Base-by-base conservation (phyloP, 2,888 invertebrate species). In the Linnaemya tessellans region DNA sequence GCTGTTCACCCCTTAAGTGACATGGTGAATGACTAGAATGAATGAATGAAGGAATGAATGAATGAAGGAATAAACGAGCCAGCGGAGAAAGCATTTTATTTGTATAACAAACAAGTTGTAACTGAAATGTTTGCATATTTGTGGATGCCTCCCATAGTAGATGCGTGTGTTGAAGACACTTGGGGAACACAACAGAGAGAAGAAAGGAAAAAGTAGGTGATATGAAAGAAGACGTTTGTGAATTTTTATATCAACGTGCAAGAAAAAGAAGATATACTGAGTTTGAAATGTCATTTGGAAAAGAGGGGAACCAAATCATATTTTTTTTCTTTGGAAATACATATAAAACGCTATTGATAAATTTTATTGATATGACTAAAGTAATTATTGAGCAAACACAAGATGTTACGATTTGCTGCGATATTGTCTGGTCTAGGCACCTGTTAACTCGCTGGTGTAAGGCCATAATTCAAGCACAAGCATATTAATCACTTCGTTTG, bases 1-100 rank as follows among this genome's bases (percentile, higher is more conserved):
- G 85, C 64, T 79, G 58, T 75, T 74, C 79, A 70, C 64, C 74
- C 70, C 70, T 82, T 79, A 82, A 81, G 85, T 79, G 85, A 82
- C 79, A 85, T 60, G 74, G 64, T 60, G 81, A 79, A 75, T 85
- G 71, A 82, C 81, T 79, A 41, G 58, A 84, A 84, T 78, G 43
- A 70, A 73, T 78, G 65, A 64, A 41, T 41, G 38, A 41, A 8
- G 3, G 11, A 49, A n/a, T n/a, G 30, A 73, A 77, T 70, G 41
- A 62, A 56, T 11, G 30, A 60, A 77, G 70, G 41, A 62, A 56
- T 15, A 20, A 60, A 43, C 20, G 38, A 58, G n/a, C 5, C 38
- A 58, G 35, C n/a, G 65, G 54, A 74, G 7, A 77, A 80, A 71
- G 58, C 20, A 68, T 58, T 67, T 64, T 56, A 58, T 30, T 67